Evolutionary conservation across 2,113 vertebrate species (phyloP), one percentile per base, ranked within the genome.

Genomic region (Gasterosteus nipponicus): DNA sequence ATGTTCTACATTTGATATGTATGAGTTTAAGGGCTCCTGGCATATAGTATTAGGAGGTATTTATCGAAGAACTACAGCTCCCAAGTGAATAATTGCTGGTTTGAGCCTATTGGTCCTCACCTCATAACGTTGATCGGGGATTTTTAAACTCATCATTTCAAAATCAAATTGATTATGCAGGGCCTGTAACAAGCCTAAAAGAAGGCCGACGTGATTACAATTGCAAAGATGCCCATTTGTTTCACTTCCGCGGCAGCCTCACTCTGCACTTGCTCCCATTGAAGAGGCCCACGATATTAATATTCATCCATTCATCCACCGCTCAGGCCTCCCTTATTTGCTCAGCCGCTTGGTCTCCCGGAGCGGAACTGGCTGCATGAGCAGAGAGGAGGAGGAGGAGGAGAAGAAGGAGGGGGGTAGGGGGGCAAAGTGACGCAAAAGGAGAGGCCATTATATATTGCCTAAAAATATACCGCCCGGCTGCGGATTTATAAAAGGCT

Each of bases 391-490:
- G 57, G 15, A 4, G 7, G 35, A 38, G 35, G 35, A 61, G 54
- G 15, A 3, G 7, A 44, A 41, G 14, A 29, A 63, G 35, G 2
- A 33, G 33, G 41, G 79, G 64, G 67, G 60, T 14, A 3, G 5
- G 44, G 42, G 9, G 33, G 62, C 59, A 39, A 18, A 56, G 78
- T 90, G 89, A 90, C 84, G 87, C 80, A 89, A 80, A 85, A 63
- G 61, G 57, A 89, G 80, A 75, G 78, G 81, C 78, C 83, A 68
- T 89, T 84, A 86, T 84, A 85, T 26, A 80, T 77, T 79, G 76
- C 76, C 81, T 83, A 15, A 29, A 67, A 70, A 68, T 1, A 78
- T 75, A 62, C 56, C 57, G 11, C 0, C 22, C 56, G 75, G 58
- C 42, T 65, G 54, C 53, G 73, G 79, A 51, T 76, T 64, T 58